phyloP scores from a whole-genome alignment of 2,797 vertebrate species.

The Rhadinocentrus ornatus region DNA sequence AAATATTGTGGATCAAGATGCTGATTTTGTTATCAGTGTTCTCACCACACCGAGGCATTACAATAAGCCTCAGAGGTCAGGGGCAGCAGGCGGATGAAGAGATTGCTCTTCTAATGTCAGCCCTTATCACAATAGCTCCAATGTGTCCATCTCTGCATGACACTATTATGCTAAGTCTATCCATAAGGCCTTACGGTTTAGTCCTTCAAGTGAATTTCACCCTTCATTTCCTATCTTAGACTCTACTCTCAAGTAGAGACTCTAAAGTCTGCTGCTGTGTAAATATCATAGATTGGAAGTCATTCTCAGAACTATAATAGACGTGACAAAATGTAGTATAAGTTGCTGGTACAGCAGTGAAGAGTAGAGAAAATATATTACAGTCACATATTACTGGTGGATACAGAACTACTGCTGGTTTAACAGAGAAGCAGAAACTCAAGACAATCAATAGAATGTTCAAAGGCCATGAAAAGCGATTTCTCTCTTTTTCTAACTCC shows the following conservation, averaged over 20 bases:
- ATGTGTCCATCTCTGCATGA: slow-evolving; percentile 48
- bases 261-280: slow-evolving; percentile 40
- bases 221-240: slow-evolving; percentile 62
- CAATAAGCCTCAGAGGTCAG: slow-evolving; percentile 64
- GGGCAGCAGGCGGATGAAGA: slow-evolving; percentile 55
- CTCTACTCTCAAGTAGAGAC: slow-evolving; percentile 17
- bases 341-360: slow-evolving; percentile 69
- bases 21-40: slow-evolving; percentile 62
- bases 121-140: slow-evolving; percentile 64
- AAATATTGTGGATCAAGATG: slow-evolving; percentile 45
- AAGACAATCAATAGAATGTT: slow-evolving; percentile 41
- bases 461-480: slow-evolving; percentile 30
- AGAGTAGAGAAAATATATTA: slow-evolving; percentile 57
- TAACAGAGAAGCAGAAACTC: slow-evolving; percentile 28
- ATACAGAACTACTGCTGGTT: slow-evolving; percentile 31
- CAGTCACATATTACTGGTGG: slow-evolving; percentile 65
- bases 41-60: slow-evolving; percentile 47
- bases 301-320: slow-evolving; percentile 48
- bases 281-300: slow-evolving; percentile 55
- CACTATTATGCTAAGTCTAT: slow-evolving; percentile 55
- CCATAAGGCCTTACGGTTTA: slow-evolving; percentile 38
- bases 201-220: slow-evolving; percentile 72
- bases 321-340: slow-evolving; percentile 44
- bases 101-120: slow-evolving; percentile 70
- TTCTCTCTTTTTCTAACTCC: neutral